Percentiles rank a stretch among this genome's conserved stretches.
phyloP scores from a whole-genome alignment of 2,797 vertebrate species.

The Sebastes vulpes region DNA sequence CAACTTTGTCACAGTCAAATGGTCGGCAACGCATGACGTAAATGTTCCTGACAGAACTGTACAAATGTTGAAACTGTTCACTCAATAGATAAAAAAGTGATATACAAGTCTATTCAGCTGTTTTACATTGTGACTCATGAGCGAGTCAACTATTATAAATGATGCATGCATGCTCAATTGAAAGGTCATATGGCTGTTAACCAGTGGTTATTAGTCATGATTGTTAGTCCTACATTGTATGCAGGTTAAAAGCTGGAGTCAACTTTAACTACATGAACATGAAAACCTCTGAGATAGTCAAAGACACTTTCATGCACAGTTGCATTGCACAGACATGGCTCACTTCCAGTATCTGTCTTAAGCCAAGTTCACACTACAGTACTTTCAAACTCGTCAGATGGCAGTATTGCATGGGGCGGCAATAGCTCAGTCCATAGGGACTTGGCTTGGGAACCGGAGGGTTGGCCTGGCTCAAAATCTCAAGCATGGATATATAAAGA shows the following conservation, averaged over 20 bases:
- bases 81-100: background rate
- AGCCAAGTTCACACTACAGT: too few species aligned
- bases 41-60: background rate
- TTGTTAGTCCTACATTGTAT: background rate
- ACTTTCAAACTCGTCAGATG: too few species aligned
- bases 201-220: background rate
- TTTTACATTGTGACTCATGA: background rate
- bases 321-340: background rate
- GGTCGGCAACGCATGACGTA: background rate
- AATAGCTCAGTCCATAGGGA: too few species aligned
- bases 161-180: background rate
- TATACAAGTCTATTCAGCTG: background rate
- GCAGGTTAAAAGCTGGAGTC: background rate
- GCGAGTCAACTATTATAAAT: background rate
- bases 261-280: background rate
- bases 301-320: background rate
- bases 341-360: background rate
- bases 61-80: conserved; percentile 7
- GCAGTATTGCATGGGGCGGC: too few species aligned
- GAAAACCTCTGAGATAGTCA: background rate
- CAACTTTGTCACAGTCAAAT: conserved; percentile 9
- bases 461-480: too few species aligned
- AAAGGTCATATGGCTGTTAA: background rate
- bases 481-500: too few species aligned
- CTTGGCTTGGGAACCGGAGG: too few species aligned